Conservation (phyloP, 2,113 vertebrate genomes). For the Brachyhypopomus occidentalis region DNA sequence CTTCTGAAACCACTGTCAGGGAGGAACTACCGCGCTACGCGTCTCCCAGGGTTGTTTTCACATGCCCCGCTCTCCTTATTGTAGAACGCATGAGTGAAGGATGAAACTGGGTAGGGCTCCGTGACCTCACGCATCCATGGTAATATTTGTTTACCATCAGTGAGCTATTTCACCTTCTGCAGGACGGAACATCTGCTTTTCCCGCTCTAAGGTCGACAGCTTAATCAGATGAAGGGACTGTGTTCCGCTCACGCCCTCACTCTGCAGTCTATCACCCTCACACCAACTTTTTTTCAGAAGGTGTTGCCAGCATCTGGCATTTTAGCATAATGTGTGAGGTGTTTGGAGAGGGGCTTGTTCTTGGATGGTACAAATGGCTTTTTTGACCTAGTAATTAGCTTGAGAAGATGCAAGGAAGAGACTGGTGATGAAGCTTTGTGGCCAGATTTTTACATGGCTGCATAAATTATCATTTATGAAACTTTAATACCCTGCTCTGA, state of each 20-base stretch:
- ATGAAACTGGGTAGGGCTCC: background rate
- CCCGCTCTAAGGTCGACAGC: slow-evolving; percentile 34
- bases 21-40: background rate
- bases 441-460: slow-evolving; percentile 69
- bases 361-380: slow-evolving; percentile 79
- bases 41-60: background rate
- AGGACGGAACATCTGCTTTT: slow-evolving; percentile 39
- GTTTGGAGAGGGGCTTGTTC: slow-evolving; percentile 68
- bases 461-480: slow-evolving; percentile 78
- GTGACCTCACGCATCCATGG: background rate
- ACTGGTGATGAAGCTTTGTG: slow-evolving; percentile 70
- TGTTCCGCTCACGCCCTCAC: slow-evolving; percentile 51
- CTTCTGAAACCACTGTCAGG: background rate
- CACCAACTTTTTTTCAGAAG: slow-evolving; percentile 71
- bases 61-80: background rate
- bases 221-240: slow-evolving; percentile 52
- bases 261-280: slow-evolving; percentile 61
- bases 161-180: slow-evolving; percentile 37
- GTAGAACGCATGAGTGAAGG: background rate
- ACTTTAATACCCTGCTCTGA: slow-evolving; percentile 70
- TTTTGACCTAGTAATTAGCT: slow-evolving; percentile 81
- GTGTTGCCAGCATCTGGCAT: slow-evolving; percentile 78
- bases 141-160: slow-evolving; percentile 15
- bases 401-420: slow-evolving; percentile 71
- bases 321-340: slow-evolving; percentile 78